Conservation (phyloP, 2,888 invertebrate genomes). For the Stenoptilia bipunctidactyla region DNA sequence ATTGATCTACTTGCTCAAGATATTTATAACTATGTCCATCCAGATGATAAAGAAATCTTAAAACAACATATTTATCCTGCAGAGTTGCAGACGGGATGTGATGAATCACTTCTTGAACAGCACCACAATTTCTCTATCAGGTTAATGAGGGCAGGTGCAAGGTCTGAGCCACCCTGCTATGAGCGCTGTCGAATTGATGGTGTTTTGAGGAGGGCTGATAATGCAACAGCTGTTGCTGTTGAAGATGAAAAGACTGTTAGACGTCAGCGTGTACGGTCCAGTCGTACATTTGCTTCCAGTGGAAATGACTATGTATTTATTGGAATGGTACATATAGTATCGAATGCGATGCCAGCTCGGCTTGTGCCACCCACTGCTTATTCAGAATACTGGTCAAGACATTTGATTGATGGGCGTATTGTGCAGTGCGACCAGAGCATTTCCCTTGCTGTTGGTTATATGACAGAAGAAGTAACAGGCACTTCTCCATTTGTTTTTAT, state of each 20-base stretch:
- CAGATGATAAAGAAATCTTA: slow-evolving; percentile 85
- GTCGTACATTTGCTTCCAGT: slow-evolving; percentile 62
- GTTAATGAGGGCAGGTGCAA: slow-evolving; percentile 77
- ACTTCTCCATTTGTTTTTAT: slow-evolving; percentile 90
- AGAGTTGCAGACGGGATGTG: slow-evolving; percentile 50
- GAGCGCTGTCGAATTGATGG: slow-evolving; percentile 80
- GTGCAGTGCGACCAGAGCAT: slow-evolving; percentile 93
- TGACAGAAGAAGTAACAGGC: slow-evolving; percentile 91
- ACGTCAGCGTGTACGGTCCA: slow-evolving; percentile 65
- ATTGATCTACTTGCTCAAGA: slow-evolving; percentile 92
- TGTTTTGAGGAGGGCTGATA: slow-evolving; percentile 69
- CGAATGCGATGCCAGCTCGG: slow-evolving; percentile 66
- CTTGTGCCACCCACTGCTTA: slow-evolving; percentile 74
- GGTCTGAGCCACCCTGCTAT: slow-evolving; percentile 79
- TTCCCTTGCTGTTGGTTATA: slow-evolving; percentile 88
- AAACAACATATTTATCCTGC: slow-evolving; percentile 76
- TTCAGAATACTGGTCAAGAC: slow-evolving; percentile 91
- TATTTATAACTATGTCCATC: slow-evolving; percentile 84
- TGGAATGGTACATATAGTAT: slow-evolving; percentile 79
- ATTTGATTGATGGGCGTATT: slow-evolving; percentile 89
- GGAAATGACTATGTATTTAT: slow-evolving; percentile 78
- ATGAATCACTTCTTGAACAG: slow-evolving; percentile 44
- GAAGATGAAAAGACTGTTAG: slow-evolving; percentile 63
- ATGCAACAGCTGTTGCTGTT: slow-evolving; percentile 63
- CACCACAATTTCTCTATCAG: slow-evolving; percentile 71